Evolutionary conservation across 2,797 vertebrate species (phyloP).

Genomic region (Toxotes lorentzi): DNA sequence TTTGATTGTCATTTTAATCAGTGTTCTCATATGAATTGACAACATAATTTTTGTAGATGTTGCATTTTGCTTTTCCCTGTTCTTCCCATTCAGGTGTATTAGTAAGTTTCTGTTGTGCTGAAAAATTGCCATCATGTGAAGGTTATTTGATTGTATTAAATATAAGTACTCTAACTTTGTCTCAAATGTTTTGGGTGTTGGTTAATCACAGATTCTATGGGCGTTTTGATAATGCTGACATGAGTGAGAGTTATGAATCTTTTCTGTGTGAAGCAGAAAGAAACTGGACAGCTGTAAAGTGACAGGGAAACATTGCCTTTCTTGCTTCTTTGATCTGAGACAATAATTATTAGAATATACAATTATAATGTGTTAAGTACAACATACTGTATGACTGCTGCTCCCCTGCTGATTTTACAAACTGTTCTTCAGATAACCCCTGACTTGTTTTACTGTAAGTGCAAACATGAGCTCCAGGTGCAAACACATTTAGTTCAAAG

Average conservation of each 20-base stretch:
- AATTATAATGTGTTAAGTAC: background rate
- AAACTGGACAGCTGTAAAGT: background rate
- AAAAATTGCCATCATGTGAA: slow-evolving; percentile 15
- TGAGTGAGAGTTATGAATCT: background rate
- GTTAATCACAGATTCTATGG: background rate
- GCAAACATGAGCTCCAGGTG: slow-evolving; percentile 70
- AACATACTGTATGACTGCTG: background rate
- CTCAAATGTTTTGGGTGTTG: background rate
- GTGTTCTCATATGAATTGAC: background rate
- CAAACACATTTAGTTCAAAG: slow-evolving; percentile 71
- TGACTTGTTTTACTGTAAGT: slow-evolving; percentile 25
- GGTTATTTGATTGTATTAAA: slow-evolving; percentile 27
- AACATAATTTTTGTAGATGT: slow-evolving; percentile 22
- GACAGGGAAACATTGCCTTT: background rate
- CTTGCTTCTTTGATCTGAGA: background rate
- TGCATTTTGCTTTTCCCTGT: slow-evolving; percentile 26
- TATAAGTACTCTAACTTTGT: slow-evolving; percentile 12
- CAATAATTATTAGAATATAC: background rate
- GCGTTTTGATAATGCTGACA: background rate
- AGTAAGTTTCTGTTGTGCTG: background rate
- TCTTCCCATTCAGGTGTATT: background rate
- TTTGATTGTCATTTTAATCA: background rate
- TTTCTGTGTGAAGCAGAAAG: background rate
- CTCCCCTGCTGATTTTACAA: slow-evolving; percentile 11
- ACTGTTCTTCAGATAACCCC: slow-evolving; percentile 34